Evolutionary conservation across 2,113 vertebrate genomes (phyloP).

Genomic region (Lophura nycthemera): DNA sequence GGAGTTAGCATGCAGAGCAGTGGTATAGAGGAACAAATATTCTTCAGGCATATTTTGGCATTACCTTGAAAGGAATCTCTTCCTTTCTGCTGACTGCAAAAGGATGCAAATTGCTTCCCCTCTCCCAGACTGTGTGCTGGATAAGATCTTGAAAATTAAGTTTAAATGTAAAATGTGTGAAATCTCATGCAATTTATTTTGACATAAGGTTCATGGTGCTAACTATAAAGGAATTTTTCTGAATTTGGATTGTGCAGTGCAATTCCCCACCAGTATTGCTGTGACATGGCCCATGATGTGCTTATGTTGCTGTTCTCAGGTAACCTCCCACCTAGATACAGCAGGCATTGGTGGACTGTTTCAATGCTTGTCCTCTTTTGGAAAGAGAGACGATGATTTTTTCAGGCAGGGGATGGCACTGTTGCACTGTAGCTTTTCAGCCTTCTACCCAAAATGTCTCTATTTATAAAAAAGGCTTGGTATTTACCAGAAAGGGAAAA

Average conservation of each 20-base stretch:
- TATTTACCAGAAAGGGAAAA: constrained; percentile 48
- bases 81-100: constrained; percentile 17
- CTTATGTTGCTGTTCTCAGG: background rate
- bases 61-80: background rate
- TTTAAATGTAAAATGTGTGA: background rate
- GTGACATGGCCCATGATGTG: background rate
- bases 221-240: background rate
- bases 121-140: background rate
- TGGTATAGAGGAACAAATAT: background rate
- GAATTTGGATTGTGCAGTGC: background rate
- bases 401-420: constrained; percentile 72
- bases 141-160: background rate
- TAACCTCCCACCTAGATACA: background rate
- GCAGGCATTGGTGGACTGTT: background rate
- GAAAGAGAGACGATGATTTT: constrained; percentile 31
- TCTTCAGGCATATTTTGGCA: background rate
- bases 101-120: background rate
- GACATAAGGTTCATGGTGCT: background rate
- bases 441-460: constrained; percentile 17
- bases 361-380: background rate
- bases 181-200: background rate
- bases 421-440: constrained; percentile 62
- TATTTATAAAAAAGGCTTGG: constrained; percentile 47
- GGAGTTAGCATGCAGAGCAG: background rate
- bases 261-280: background rate